Percentiles rank a stretch among this genome's conserved stretches.
These are phyloP conservation scores for Drosophila biarmipes DNA, from an alignment of 1,140 invertebrate species.

Conservation along the genomic window DNA sequence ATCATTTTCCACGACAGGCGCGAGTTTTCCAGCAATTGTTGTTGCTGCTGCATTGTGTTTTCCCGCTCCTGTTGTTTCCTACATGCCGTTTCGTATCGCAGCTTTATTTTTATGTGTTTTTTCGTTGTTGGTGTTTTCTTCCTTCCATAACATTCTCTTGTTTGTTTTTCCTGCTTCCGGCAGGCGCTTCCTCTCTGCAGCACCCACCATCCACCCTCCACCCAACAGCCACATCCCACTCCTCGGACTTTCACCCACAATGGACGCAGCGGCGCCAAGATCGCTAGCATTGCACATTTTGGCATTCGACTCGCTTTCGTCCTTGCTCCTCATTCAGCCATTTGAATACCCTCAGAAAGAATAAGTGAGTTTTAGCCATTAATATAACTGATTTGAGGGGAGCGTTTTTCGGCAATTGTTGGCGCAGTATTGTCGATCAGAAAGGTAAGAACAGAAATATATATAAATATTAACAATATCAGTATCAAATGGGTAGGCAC, in stretches of 20 bases:
- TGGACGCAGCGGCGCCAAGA: constrained; percentile 65
- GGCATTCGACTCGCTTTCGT: constrained; percentile 47
- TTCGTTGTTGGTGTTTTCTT: constrained; percentile 21
- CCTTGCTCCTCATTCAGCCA: background rate
- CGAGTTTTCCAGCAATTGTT: constrained; percentile 59
- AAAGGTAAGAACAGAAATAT: too few relatives aligned
- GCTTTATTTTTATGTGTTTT: constrained; percentile 38
- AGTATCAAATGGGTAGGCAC: too few relatives aligned
- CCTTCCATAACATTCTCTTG: constrained; percentile 60
- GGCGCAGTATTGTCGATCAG: background rate
- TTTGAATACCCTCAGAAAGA: constrained; percentile 1
- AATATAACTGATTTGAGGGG: background rate
- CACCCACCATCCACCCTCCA: constrained; percentile 13
- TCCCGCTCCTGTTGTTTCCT: constrained; percentile 51
- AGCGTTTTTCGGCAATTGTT: background rate
- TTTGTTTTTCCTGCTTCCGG: constrained; percentile 78
- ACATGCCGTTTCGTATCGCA: constrained; percentile 69
- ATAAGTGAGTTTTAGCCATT: constrained; percentile 1
- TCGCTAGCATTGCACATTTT: constrained; percentile 74
- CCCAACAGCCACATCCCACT: background rate
- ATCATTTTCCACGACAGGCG: constrained; percentile 78
- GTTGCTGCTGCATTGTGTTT: constrained; percentile 32
- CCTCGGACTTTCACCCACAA: constrained; percentile 24
- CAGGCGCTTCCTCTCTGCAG: constrained; percentile 29
- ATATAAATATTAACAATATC: too few relatives aligned